Percentiles rank a stretch among this genome's conserved stretches.
phyloP scores from a whole-genome alignment of 2,797 vertebrate species.

The Sebastes itinus region DNA sequence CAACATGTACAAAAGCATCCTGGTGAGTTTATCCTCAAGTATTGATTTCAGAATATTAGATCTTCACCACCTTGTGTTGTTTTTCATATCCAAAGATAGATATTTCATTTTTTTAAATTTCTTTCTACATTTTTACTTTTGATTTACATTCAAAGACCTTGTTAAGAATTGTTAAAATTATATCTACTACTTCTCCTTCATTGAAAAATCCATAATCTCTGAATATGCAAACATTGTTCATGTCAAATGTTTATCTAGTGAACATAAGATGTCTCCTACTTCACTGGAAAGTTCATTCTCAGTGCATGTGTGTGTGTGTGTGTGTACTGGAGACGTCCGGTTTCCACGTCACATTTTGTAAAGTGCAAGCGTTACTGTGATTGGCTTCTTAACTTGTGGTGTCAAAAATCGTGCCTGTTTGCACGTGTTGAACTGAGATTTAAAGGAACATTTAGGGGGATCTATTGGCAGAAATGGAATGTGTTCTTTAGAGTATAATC shows the following conservation, averaged over 20 bases:
- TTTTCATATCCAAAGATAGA: neutral
- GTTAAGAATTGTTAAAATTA: too few species aligned
- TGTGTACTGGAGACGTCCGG: too few species aligned
- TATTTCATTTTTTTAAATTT: neutral
- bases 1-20: conserved; percentile 90
- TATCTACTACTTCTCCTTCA: too few species aligned
- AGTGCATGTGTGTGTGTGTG: too few species aligned
- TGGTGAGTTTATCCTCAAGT: conserved; percentile 78
- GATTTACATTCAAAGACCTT: too few species aligned
- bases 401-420: neutral
- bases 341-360: neutral
- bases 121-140: neutral
- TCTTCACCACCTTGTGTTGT: neutral
- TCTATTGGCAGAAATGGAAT: too few species aligned
- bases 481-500: accelerated
- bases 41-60: neutral
- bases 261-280: too few species aligned
- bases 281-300: too few species aligned
- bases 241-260: too few species aligned
- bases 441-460: too few species aligned
- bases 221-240: too few species aligned
- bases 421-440: neutral
- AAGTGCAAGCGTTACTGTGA: neutral
- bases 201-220: too few species aligned
- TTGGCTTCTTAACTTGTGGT: neutral